Base-by-base conservation (phyloP, 2,797 vertebrate species). In the Pseudomugil gertrudae region DNA sequence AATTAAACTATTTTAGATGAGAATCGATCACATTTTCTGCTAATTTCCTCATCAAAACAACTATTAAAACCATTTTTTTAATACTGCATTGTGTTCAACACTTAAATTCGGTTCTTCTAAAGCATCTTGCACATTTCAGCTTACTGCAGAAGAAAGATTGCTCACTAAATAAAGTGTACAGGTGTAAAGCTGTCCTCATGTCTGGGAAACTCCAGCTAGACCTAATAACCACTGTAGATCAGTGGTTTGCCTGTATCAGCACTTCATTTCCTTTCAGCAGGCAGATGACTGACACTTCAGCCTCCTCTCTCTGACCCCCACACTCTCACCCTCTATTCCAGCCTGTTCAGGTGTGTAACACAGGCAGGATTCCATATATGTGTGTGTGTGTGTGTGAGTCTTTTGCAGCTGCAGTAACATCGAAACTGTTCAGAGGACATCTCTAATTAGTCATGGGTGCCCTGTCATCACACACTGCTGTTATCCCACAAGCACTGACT, bases 401-500 rank as follows among this genome's bases (percentile, higher is more conserved):
- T 3, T 30, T 91, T 92, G 92, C 79, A 75, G 69, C 75, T 74
- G 82, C 62, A 69, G 72, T 93, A 90, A 93, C 88, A 92, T 91
- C 92, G 92, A 48, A 60, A 59, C 63, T 72, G 70, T 66, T 69
- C 71, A 65, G 57, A 72, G 72, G 83, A 87, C 70, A 67, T 85
- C 89, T 91, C 72, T 92, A 93, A 94, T 93, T 92, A 92, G 79
- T 63, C 48, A 58, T 62, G 58, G 13, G 32, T 63, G 57, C 84
- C 88, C 87, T 93, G 87, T 94, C 92, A 94, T 93, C 92, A 92
- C 85, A 50, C 47, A 30, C 70, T 74, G 48, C 83, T 85, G 74
- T 87, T 66, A 87, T 86, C 83, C 76, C 66, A 40, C 45, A 2
- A 77, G 78, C 84, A 80, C 78, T 90, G 85, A 80, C 66, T 57